Base-by-base conservation (phyloP, 1,140 invertebrate genomes). In the Carposina sasakii region DNA sequence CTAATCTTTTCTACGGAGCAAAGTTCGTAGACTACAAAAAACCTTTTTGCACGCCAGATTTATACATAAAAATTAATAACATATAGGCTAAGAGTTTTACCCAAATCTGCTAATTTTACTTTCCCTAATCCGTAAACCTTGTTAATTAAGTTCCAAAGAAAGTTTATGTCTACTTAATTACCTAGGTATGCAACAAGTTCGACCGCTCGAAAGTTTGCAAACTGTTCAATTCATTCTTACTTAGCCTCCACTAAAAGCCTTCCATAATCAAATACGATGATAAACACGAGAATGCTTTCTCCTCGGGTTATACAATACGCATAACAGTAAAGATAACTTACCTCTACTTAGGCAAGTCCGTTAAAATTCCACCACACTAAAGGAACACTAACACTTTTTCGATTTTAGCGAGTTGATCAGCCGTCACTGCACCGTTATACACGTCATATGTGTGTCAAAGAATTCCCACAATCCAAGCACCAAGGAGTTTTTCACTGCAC, bases 261-360 rank as follows among this genome's bases (percentile, higher is more conserved):
- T 36, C 40, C 45, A 43, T 54, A 49, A 33, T 45, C 46, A 45
- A 48, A 54, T 44, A n/a, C 3, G 42, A 41, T 31, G 50, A 15
- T 21, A 43, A 54, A n/a, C n/a, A n/a, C n/a, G n/a, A 48, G 48
- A 62, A 54, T 56, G 73, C 75, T 83, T 78, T 81, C 76, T 64
- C 76, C n/a, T n/a, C 63, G 43, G 53, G 63, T 82, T 82, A 83
- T 71, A 83, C 77, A 81, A 83, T 77, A 78, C 68, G 58, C 66
- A 68, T 83, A 83, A 79, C 77, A 76, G 79, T 83, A 75, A 83
- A 81, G 67, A 79, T 81, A 28, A 28, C 75, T 83, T 81, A 83
- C 77, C 77, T 83, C 54, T 68, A 58, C 67, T 78, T 68, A 70
- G 69, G 65, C 71, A 75, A 81, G 68, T 83, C 77, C 79, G 79